Percentiles rank a stretch among this genome's conserved stretches.
Evolutionary conservation across 2,797 vertebrate genomes (phyloP).

Genomic region (Orientallactaga sibirica): DNA sequence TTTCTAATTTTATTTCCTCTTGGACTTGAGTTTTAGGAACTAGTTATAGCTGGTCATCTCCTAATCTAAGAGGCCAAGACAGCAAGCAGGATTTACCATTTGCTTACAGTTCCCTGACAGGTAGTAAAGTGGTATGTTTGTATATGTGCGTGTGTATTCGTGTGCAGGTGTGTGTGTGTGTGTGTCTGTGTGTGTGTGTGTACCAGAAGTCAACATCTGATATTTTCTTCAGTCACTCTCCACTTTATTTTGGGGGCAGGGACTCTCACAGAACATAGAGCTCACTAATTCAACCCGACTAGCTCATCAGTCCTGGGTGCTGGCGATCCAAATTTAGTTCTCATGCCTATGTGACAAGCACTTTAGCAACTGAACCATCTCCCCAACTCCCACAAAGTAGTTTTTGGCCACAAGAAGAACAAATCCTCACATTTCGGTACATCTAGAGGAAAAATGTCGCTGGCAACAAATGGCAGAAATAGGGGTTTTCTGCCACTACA

Average conservation of each 20-base stretch:
- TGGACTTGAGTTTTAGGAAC: slow-evolving; percentile 52
- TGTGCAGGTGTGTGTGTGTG: no score
- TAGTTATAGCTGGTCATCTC: background rate
- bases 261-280: background rate
- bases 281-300: no score
- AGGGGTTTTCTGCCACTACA: slow-evolving; percentile 4
- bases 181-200: background rate
- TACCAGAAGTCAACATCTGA: background rate
- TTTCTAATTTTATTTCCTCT: slow-evolving; percentile 58
- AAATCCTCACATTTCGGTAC: background rate
- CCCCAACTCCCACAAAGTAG: background rate
- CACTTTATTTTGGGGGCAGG: background rate
- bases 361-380: no score
- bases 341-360: no score
- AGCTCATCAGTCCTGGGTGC: background rate
- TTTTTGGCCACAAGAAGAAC: background rate
- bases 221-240: background rate
- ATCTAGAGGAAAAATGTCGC: background rate
- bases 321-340: no score
- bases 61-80: background rate
- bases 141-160: no score
- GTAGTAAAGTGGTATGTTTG: background rate
- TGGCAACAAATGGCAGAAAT: slow-evolving; percentile 13
- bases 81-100: background rate
- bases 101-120: background rate